Percentiles rank a stretch among this genome's conserved stretches.
Evolutionary conservation across 2,113 vertebrate species (phyloP).

Genomic region (Prinia subflava): DNA sequence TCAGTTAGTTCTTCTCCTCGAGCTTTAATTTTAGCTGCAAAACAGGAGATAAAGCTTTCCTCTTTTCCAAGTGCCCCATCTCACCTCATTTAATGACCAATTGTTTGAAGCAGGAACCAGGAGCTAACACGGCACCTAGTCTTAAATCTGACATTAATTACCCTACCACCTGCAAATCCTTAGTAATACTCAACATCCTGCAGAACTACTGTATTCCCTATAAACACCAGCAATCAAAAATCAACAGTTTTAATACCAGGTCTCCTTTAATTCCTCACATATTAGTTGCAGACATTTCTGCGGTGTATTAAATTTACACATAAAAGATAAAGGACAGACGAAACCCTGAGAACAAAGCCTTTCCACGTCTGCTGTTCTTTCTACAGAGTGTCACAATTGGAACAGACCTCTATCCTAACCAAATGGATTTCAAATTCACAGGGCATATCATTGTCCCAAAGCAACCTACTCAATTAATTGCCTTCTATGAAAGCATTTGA

Average conservation of each 20-base stretch:
- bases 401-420: constrained; percentile 20
- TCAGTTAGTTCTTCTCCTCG: fast-evolving
- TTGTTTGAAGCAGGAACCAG: not conserved
- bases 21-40: not conserved
- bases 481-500: constrained; percentile 36
- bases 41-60: not conserved
- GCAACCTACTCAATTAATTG: not conserved
- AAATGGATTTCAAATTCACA: not conserved
- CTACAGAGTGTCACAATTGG: not conserved
- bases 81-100: not conserved
- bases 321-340: not conserved
- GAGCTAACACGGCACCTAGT: not conserved
- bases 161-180: not conserved
- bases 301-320: not conserved
- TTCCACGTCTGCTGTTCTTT: not conserved
- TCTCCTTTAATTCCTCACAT: not conserved
- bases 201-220: not conserved
- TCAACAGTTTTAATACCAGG: not conserved
- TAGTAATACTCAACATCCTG: not conserved
- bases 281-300: not conserved
- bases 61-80: not conserved
- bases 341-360: constrained; percentile 29
- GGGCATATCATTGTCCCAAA: constrained; percentile 4
- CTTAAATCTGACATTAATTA: not conserved
- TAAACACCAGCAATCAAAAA: not conserved